These are phyloP conservation scores for Amblyjoppa proteus DNA, from an alignment of 2,888 invertebrate genomes.

Conservation along the genomic window DNA sequence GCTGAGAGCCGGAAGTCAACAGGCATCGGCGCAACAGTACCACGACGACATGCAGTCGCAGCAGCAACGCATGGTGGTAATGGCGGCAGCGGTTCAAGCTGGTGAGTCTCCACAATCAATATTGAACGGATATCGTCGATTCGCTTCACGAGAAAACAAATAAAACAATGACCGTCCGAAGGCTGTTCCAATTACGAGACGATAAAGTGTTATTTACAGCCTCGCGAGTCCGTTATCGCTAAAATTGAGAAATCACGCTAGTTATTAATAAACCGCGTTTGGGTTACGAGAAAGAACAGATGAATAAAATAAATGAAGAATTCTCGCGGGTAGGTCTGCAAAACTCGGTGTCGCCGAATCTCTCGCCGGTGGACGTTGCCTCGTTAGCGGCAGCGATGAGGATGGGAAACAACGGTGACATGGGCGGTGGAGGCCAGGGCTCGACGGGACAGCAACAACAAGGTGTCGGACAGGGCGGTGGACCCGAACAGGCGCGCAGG, in stretches of 20 bases:
- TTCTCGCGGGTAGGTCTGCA: conserved; percentile 78
- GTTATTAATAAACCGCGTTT: conserved; percentile 18
- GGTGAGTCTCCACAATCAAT: conserved; percentile 74
- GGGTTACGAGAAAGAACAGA: neutral
- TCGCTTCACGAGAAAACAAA: conserved; percentile 1
- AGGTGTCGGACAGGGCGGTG: conserved; percentile 80
- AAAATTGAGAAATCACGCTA: conserved; percentile 2
- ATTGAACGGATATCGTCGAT: neutral
- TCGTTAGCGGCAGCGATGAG: conserved; percentile 84
- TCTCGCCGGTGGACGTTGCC: conserved; percentile 84
- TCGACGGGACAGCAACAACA: conserved; percentile 83
- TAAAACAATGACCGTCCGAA: neutral
- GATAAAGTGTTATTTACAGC: conserved; percentile 20
- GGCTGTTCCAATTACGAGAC: conserved; percentile 2
- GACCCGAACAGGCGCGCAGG: conserved; percentile 87
- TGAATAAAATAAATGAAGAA: neutral
- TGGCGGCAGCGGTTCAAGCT: conserved; percentile 83
- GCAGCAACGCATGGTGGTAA: conserved; percentile 85
- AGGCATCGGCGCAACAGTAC: conserved; percentile 83
- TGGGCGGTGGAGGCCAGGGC: conserved; percentile 82
- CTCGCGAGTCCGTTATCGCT: conserved; percentile 4
- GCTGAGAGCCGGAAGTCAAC: conserved; percentile 82
- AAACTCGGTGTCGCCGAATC: conserved; percentile 83
- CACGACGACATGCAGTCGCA: conserved; percentile 89
- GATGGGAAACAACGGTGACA: conserved; percentile 85